phyloP scores from a whole-genome alignment of 2,797 vertebrate genomes.

The Coilia nasus region DNA sequence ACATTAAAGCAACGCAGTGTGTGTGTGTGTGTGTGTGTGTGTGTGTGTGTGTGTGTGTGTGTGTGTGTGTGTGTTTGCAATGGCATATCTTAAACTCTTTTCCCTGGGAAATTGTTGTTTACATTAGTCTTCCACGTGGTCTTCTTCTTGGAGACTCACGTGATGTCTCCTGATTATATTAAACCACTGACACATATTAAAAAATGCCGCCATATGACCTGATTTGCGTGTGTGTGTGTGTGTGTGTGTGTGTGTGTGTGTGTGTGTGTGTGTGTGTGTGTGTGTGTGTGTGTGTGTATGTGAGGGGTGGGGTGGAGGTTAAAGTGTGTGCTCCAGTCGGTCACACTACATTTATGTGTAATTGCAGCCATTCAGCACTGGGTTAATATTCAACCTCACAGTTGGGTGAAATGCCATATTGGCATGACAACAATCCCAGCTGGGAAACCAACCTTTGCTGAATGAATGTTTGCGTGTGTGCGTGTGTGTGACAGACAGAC shows the following conservation, averaged over 20 bases:
- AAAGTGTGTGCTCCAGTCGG: not conserved
- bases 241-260: not conserved
- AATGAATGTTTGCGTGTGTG: not conserved
- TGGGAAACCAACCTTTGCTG: constrained; percentile 5
- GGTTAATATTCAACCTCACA: constrained; percentile 21
- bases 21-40: not conserved
- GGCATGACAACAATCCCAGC: constrained; percentile 7
- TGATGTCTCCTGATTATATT: not conserved
- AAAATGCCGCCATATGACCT: not conserved
- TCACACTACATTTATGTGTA: not conserved
- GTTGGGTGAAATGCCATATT: not conserved
- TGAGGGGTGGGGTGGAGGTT: too few relatives aligned
- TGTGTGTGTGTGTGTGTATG: not conserved
- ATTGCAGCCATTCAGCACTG: not conserved
- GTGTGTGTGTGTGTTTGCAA: not conserved
- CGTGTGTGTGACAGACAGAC: not conserved
- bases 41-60: constrained; percentile 11
- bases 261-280: not conserved
- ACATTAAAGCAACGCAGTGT: not conserved
- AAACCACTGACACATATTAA: not conserved
- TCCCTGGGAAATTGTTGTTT: not conserved
- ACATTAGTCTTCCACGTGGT: not conserved
- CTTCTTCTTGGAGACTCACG: not conserved
- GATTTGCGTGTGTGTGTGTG: not conserved
- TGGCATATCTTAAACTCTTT: not conserved